Base-by-base conservation (phyloP, 2,113 vertebrate genomes). In the Percina caprodes region DNA sequence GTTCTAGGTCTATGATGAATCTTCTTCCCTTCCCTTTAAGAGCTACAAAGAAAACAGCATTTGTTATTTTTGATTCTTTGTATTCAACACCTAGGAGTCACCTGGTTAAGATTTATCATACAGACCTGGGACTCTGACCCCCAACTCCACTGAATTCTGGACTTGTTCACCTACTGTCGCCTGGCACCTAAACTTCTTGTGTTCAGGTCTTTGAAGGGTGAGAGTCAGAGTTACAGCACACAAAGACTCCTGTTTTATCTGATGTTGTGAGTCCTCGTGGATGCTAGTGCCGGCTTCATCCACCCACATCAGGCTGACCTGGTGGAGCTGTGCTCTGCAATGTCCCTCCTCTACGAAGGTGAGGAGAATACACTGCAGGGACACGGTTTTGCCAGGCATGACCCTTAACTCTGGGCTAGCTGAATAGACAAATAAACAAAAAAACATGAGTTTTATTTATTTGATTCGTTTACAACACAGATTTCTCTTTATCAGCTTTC, bases 311-410 rank as follows among this genome's bases (percentile, higher is more conserved):
- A 92, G 74, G 1, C 0, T 1, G 55, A 87, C 23, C 16, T 1
- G 1, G 2, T 0, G 11, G 0, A 0, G 16, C 13, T 0, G 0
- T 11, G 13, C 24, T 2, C 1, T 0, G 26, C 75, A 86, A 1
- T 3, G 4, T 15, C 6, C 0, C 1, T 0, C 1, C 10, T 52
- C 4, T 13, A 73, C 2, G 33, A 12, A 73, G 51, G 39, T 5
- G 30, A 90, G 55, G 5, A 88, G 55, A 24, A 18, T 15, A 54
- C 85, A 91, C 74, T 89, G 91, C 46, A 91, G 77, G 0, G 83
- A 21, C 21, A 70, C 0, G 0, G 35, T 12, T 46, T 70, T 54
- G 1, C 67, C 33, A 0, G 90, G 75, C 10, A 14, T 14, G 26
- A 86, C 15, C 26, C 42, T 86, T 30, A 62, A 12, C 15, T 42